Evolutionary conservation across 1,140 invertebrate species (phyloP), one percentile per base, ranked within the genome.

Genomic region (Brachionus rubens): DNA sequence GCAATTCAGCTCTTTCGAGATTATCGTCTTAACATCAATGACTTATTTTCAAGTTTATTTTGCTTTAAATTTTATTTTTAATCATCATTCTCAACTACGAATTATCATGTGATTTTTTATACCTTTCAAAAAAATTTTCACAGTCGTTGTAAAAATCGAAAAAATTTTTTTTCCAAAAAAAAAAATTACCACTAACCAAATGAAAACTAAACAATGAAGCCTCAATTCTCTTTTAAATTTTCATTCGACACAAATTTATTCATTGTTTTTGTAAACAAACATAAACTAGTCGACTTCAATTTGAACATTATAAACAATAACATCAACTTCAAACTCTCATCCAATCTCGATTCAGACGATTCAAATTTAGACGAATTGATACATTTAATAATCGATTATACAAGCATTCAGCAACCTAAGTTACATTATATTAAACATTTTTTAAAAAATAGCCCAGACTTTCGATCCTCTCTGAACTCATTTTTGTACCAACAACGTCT

Each of bases 361-460:
- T 21, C 59, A 65, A 65, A 65, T 19, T n/a, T 43, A 43, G 43
- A 65, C 40, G 59, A 65, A 65, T n/a, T 65, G 1, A 43, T 65
- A 12, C 43, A 43, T 26, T 24, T 65, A 24, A 65, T 65, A 26
- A 65, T 65, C 12, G 59, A 65, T 65, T 36, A 65, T 26, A 3
- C 26, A 46, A 65, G 1, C n/a, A 41, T 24, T 16, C 54, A 59
- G 10, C 19, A 65, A 21, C 33, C 33, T 5, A 46, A 43, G 12
- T 43, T 43, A 14, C 41, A 65, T 30, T 43, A 65, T 46, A 43
- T 65, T 24, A 19, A 36, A 12, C 3, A 46, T 36, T 65, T 21
- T 46, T 41, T 65, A 43, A 43, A 43, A 65, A 21, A 9, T 43
- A 65, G 40, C 26, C 16, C 33, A 24, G 36, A 65, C 19, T 65